Evolutionary conservation across 1,140 invertebrate species (phyloP), one percentile per base, ranked within the genome.

Genomic region (Saccostrea glomerata): DNA sequence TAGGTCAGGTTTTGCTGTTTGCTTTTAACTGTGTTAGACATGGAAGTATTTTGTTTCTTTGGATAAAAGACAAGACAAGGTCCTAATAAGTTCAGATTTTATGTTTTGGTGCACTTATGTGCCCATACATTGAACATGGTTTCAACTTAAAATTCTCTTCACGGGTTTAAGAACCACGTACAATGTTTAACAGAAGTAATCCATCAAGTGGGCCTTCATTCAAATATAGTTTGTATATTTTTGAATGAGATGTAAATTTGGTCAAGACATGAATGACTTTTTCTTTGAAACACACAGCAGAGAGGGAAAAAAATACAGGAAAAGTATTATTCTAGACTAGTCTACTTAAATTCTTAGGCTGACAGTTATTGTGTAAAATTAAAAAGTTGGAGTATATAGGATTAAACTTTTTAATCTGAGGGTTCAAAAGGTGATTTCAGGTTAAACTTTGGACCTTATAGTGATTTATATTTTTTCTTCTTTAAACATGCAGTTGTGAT

Each of bases 371-470:
- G 25, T 77, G 25, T 30, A 36, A 30, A 77, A 36, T 77, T 77
- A 36, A 20, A 66, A 15, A 77, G 30, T 77, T 30, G 25, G 13
- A 12, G 70, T 30, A 77, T 25, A 77, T 77, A 25, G 15, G 70
- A 77, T 77, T 77, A 30, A 77, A 77, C 70, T 77, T 77, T 77
- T 25, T 77, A 77, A 77, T 77, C 25, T 77, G 20, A 30, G 15
- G 25, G 70, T 77, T 77, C 70, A 77, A 30, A 36, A 77, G 70
- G 70, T 77, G 30, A 36, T 30, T 36, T 77, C 7, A 77, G 70
- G 70, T 77, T 25, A 77, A 77, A 30, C 25, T 25, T 15, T 30
- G 25, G 15, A 13, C 17, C 13, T 63, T 36, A 36, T 36, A 63
- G n/a, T 47, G 17, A 63, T 20, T 20, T 20, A 63, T 7, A 20